Conservation (phyloP, 2,888 invertebrate species). For the Apotomis betuletana region DNA sequence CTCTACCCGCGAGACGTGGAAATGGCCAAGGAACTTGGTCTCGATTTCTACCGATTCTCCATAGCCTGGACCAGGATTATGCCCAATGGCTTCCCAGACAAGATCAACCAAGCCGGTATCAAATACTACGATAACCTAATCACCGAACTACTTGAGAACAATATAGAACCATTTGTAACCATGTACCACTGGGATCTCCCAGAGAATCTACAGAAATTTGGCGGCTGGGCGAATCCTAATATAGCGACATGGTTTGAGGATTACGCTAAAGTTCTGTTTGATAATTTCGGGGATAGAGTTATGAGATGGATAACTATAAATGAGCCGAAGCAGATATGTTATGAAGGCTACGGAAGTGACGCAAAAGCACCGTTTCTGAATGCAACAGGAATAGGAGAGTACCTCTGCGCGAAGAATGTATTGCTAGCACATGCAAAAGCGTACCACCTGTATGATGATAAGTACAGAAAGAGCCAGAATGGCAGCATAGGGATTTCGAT, state of each 20-base stretch:
- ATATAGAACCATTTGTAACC: slow-evolving; percentile 84
- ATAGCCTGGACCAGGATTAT: slow-evolving; percentile 86
- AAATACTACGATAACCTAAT: slow-evolving; percentile 86
- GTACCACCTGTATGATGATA: slow-evolving; percentile 69
- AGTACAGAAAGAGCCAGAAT: slow-evolving; percentile 55
- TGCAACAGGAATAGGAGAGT: slow-evolving; percentile 73
- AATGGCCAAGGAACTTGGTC: slow-evolving; percentile 68
- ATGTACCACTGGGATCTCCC: slow-evolving; percentile 87
- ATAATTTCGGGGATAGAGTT: slow-evolving; percentile 76
- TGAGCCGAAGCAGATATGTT: slow-evolving; percentile 77
- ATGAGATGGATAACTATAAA: slow-evolving; percentile 84
- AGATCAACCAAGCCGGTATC: slow-evolving; percentile 83
- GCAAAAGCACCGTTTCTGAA: slow-evolving; percentile 67
- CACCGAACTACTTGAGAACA: slow-evolving; percentile 78
- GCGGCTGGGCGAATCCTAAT: slow-evolving; percentile 84
- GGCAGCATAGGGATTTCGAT: slow-evolving; percentile 65
- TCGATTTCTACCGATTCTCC: slow-evolving; percentile 84
- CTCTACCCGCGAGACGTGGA: slow-evolving; percentile 81
- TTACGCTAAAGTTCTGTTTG: slow-evolving; percentile 80
- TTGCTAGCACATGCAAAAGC: slow-evolving; percentile 82
- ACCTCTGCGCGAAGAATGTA: slow-evolving; percentile 80
- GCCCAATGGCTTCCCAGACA: slow-evolving; percentile 81
- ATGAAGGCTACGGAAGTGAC: slow-evolving; percentile 64
- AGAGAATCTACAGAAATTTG: slow-evolving; percentile 77
- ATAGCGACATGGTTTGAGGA: slow-evolving; percentile 81